A percentile compares a stretch with the other conserved stretches of the same genome.
These are phyloP conservation scores for Gisinianus flammeolus DNA, from an alignment of 2,888 invertebrate genomes.

Conservation along the genomic window DNA sequence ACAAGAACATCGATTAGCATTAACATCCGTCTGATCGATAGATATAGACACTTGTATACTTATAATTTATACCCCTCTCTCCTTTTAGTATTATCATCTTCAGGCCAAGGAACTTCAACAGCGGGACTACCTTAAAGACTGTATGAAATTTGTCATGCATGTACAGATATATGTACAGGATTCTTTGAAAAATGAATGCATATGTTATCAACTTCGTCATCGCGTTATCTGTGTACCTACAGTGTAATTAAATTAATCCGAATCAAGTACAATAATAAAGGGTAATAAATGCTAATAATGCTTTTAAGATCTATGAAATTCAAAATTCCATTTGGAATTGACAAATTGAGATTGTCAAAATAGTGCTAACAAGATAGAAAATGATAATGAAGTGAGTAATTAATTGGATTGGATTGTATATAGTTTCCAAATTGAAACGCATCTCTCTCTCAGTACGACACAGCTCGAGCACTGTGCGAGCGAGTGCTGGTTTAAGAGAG, in stretches of 20 bases:
- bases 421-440: too few species aligned
- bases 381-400: too few species aligned
- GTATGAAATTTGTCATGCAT: too few species aligned
- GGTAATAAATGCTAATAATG: background rate
- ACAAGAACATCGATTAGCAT: conserved; percentile 26
- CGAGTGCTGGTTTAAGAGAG: too few species aligned
- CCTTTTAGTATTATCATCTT: background rate
- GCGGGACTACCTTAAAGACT: background rate
- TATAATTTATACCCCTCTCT: background rate
- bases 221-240: background rate
- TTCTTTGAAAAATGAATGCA: background rate
- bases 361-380: too few species aligned
- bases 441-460: too few species aligned
- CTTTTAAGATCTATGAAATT: background rate
- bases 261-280: background rate
- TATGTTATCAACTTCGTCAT: background rate
- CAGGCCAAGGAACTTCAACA: background rate
- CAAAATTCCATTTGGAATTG: too few species aligned
- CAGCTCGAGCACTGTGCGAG: too few species aligned
- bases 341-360: too few species aligned
- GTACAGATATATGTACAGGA: background rate
- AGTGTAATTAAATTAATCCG: background rate
- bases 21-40: background rate
- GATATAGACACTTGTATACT: background rate
- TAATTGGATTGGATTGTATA: too few species aligned